These are phyloP conservation scores for Perccottus glenii DNA, from an alignment of 2,113 vertebrate genomes.

Conservation along the genomic window DNA sequence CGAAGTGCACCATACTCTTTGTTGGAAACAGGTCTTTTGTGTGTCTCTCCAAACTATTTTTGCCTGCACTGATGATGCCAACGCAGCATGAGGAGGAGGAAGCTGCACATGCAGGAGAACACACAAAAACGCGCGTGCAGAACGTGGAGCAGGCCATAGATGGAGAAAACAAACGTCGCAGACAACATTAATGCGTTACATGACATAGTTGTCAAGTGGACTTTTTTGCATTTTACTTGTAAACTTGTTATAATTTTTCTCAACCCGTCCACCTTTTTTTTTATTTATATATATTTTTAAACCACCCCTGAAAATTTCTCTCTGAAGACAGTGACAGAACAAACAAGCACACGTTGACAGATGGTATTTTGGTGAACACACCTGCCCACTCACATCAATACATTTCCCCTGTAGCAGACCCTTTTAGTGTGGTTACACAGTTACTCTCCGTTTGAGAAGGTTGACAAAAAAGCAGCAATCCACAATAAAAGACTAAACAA, in stretches of 20 bases:
- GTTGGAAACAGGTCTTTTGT: constrained; percentile 1
- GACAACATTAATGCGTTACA: constrained; percentile 51
- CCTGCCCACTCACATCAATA: constrained; percentile 54
- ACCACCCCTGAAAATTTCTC: constrained; percentile 56
- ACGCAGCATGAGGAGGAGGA: constrained; percentile 40
- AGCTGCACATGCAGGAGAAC: constrained; percentile 8
- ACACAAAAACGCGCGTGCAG: constrained; percentile 17
- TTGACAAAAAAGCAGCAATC: constrained; percentile 66
- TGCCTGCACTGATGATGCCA: constrained; percentile 45
- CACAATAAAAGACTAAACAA: constrained; percentile 63
- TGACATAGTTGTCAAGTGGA: constrained; percentile 42
- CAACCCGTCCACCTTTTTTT: constrained; percentile 46
- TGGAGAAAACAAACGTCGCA: constrained; percentile 5
- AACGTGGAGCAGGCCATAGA: constrained; percentile 33
- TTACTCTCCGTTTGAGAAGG: constrained; percentile 35
- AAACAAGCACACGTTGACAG: constrained; percentile 37
- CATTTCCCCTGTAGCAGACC: constrained; percentile 24
- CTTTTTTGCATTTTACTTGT: constrained; percentile 61
- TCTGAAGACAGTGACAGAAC: constrained; percentile 78
- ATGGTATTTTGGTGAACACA: constrained; percentile 48
- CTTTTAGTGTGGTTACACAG: constrained; percentile 37
- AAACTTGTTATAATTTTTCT: constrained; percentile 44
- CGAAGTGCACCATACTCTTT: not conserved
- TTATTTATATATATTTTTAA: not conserved
- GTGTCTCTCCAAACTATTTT: not conserved